Base-by-base conservation (phyloP, 2,888 invertebrate genomes). In the Ichneumoninae sp. region DNA sequence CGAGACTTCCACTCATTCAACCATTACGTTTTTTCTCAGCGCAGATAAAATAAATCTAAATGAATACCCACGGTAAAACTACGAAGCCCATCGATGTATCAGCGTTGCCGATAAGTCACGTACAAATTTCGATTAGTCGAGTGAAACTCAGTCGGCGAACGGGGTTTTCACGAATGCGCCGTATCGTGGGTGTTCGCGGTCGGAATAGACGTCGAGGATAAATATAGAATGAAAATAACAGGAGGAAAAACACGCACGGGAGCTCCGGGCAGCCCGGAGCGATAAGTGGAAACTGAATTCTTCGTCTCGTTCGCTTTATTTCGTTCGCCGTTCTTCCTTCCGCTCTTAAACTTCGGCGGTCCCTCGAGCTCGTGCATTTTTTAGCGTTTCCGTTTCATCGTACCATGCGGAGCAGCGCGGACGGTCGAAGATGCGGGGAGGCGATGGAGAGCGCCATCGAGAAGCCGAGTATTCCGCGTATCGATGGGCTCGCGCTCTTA, bases 221-320 rank as follows among this genome's bases (percentile, higher is more conserved):
- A 83, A 80, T 76, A 75, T 81, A 78, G 75, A 74, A 85, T 50
- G 44, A 60, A 60, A 75, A 71, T 54, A 78, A 71, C 57, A 81
- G 65, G 16, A 47, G 66, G 33, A 82, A 68, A 68, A 73, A 60
- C 73, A 77, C 65, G 71, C 70, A 40, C 63, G 26, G 40, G 33
- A 50, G 57, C 52, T 36, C 66, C 22, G 50, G 57, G 22, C 30
- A 13, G 26, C 44, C 47, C 68, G 44, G n/a, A 36, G 74, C 73
- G 74, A 78, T 77, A 77, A 83, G 74, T 69, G 68, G 26, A 65
- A 44, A 74, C 33, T 70, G 26, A 78, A 78, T 79, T 74, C 54
- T 77, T 70, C 54, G 71, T 22, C 30, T n/a, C 5, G 47, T 22
- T 26, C 57, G 22, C 26, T 57, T 26, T 10, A 26, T 57, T 52